Base-by-base conservation (phyloP, 2,797 vertebrate genomes). In the Channallabes apus region DNA sequence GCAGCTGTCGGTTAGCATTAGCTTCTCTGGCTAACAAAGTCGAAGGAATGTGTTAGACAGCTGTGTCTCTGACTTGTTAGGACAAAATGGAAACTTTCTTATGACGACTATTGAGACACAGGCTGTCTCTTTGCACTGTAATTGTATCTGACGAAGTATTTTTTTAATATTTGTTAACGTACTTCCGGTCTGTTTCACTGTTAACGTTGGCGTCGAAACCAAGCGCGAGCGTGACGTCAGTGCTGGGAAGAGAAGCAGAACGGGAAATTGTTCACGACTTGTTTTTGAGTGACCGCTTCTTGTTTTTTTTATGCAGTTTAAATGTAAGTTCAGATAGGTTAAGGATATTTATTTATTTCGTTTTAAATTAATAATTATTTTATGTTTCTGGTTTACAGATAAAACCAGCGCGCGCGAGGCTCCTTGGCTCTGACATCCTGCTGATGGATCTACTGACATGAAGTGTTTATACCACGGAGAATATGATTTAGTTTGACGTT, bases 331-430 rank as follows among this genome's bases (percentile, higher is more conserved):
- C 14, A 17, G n/a, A n/a, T n/a, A n/a, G n/a, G n/a, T n/a, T n/a
- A n/a, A n/a, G n/a, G n/a, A n/a, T n/a, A n/a, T n/a, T 12, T 27
- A 64, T 27, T 1, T 38, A 6, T 62, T 41, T 51, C 46, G 46
- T 51, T 51, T 22, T 27, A 54, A 8, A 4, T 68, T 15, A 67
- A 27, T 22, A 27, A 56, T 67, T 81, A n/a, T 9, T 54, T 46
- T 20, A 35, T 82, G 29, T n/a, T 82, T 82, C 4, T 59, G 12
- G 2, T 20, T 69, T 51, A 24, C 92, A 96, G 94, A 84, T 82
- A 3, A 90, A 87, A 89, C 91, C 92, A 94, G 90, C 91, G 86
- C 89, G 89, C 91, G 83, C 69, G 24, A 85, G 78, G 51, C 82
- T 15, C 85, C 73, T 17, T 24, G 32, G 24, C 22, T 82, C 94